Conservation (phyloP, 2,888 invertebrate genomes). For the Tetranychus truncatus region DNA sequence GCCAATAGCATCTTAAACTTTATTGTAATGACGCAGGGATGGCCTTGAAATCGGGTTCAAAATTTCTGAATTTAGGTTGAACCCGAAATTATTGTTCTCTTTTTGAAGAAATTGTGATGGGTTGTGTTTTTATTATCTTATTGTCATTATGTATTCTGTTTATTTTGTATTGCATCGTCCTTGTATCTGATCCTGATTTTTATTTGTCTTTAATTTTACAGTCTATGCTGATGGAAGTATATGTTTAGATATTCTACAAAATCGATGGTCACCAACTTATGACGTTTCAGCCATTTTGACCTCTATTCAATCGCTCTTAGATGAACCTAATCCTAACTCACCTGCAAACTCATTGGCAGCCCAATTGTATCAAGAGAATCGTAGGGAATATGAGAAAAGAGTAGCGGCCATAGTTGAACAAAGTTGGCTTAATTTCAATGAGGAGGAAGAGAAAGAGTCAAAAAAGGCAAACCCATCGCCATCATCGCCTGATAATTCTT, state of each 20-base stretch:
- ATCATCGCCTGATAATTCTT: conserved; percentile 9
- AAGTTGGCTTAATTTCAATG: conserved; percentile 34
- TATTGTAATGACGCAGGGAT: too few species aligned
- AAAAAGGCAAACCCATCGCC: conserved; percentile 21
- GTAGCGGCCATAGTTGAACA: conserved; percentile 41
- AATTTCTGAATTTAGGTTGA: too few species aligned
- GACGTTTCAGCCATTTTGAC: conserved; percentile 99
- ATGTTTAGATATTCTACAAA: conserved; percentile 96
- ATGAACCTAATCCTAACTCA: conserved; percentile 43
- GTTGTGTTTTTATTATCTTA: background rate
- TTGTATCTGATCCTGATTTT: background rate
- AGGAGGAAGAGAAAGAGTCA: conserved; percentile 27
- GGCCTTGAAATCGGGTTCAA: too few species aligned
- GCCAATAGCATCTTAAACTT: too few species aligned
- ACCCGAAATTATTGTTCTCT: background rate
- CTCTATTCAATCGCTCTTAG: conserved; percentile 56
- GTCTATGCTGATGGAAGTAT: conserved; percentile 98
- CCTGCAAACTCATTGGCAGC: conserved; percentile 42
- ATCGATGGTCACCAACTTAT: conserved; percentile 99
- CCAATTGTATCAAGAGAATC: conserved; percentile 41
- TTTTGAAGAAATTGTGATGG: background rate
- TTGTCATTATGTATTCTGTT: background rate
- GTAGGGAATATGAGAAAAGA: conserved; percentile 40
- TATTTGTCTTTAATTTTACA: conserved; percentile 25
- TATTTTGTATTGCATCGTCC: background rate